Evolutionary conservation across 35 echinoderm and acorn worm genomes (phyloP).

Genomic region (Anneissia japonica): DNA sequence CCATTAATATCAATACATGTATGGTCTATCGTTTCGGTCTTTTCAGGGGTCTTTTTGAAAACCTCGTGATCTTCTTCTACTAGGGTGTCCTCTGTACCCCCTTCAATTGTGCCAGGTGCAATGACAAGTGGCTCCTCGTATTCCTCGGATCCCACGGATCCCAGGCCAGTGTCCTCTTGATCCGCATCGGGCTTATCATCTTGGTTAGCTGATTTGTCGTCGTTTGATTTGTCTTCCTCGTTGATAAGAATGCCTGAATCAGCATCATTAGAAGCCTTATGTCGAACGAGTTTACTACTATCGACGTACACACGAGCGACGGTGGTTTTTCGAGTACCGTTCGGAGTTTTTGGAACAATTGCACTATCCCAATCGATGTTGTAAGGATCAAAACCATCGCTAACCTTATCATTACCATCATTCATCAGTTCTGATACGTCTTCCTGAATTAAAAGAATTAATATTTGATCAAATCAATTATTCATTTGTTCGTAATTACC

Average conservation of each 20-base stretch:
- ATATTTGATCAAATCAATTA: no score
- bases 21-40: background rate
- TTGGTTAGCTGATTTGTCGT: no score
- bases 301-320: background rate
- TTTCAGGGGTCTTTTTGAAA: background rate
- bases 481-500: no score
- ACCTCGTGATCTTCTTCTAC: background rate
- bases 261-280: no score
- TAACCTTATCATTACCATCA: background rate
- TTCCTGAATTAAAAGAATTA: background rate
- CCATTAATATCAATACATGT: background rate
- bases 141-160: no score
- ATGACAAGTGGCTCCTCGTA: background rate
- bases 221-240: no score
- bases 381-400: background rate
- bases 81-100: background rate
- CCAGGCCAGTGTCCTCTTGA: no score
- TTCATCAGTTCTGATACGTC: background rate
- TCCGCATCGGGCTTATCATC: no score
- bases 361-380: background rate
- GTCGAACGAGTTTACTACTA: background rate
- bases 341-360: background rate
- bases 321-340: background rate
- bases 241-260: no score
- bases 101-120: background rate